Evolutionary conservation across 2,888 invertebrate species (phyloP), one percentile per base, ranked within the genome.

Genomic region (Sericinus montela): DNA sequence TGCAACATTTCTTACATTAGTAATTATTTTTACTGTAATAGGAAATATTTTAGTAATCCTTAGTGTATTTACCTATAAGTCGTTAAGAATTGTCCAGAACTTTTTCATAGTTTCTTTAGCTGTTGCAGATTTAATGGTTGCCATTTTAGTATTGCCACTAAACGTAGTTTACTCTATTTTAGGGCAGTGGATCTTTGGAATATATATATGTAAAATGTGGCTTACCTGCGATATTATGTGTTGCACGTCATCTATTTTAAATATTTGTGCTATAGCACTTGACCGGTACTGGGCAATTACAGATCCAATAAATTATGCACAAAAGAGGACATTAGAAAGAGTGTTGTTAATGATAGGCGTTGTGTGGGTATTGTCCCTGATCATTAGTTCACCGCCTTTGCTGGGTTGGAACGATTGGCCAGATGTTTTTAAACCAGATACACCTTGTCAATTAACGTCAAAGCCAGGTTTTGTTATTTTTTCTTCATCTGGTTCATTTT

Each of bases 351-450:
- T 96, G 90, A 97, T 97, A 62, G 93, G 93, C 3, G 92, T 94
- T 13, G 97, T 97, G 1, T 97, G 97, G 97, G 83, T 94, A 44
- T 87, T 97, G 23, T 96, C 96, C 4, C 90, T 95, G 35, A 83
- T 96, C 49, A 97, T 97, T 63, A 96, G 97, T 67, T 96, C 97
- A 5, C 97, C 97, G 0, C 97, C 97, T 0, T 77, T 97, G 48
- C 91, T 97, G 14, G 97, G 97, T 0, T 97, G 97, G 97, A 97
- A 97, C 69, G 97, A 98, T 80, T 97, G 97, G 97, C 97, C 97
- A 0, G 94, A 94, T 37, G 93, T 94, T 39, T 94, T 96, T 51
- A 91, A 92, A 57, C 92, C 93, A 0, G 91, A 93, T 36, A 94
- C 95, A 19, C 94, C 95, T 3, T 97, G 97, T 69, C 92, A 94